A percentile compares a stretch with the other conserved stretches of the same genome.
Evolutionary conservation across 2,113 vertebrate species (phyloP).

Genomic region (Solenodon paradoxus): DNA sequence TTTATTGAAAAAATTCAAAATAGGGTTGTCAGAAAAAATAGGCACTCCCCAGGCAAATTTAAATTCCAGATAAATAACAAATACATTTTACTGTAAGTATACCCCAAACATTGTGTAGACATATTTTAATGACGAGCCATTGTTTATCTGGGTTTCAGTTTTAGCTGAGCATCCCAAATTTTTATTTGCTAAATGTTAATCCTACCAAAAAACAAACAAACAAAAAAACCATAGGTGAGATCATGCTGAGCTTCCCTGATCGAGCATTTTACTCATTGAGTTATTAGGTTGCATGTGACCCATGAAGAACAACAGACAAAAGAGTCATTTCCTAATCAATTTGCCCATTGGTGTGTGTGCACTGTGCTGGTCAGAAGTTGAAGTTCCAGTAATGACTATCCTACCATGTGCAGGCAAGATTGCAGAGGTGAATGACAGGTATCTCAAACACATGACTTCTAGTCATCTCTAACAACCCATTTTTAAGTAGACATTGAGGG

Average conservation of each 20-base stretch:
- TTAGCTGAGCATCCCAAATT: background rate
- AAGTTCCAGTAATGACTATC: background rate
- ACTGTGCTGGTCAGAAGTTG: background rate
- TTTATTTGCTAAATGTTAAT: background rate
- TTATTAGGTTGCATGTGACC: background rate
- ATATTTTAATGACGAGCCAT: background rate
- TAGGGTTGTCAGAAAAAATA: background rate
- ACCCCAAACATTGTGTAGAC: background rate
- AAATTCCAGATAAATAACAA: constrained; percentile 12
- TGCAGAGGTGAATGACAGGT: background rate
- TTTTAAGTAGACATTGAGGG: background rate
- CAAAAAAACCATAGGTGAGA: background rate
- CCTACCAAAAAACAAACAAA: no score
- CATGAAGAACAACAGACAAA: background rate
- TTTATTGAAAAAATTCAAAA: background rate
- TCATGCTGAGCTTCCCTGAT: background rate
- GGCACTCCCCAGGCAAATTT: background rate
- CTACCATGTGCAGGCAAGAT: background rate
- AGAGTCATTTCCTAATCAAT: background rate
- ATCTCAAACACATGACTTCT: background rate
- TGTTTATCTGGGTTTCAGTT: background rate
- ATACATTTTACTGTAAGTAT: background rate
- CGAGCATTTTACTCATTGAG: background rate
- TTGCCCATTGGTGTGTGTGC: background rate
- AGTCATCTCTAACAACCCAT: background rate